Evolutionary conservation across 2,797 vertebrate genomes (phyloP), one percentile per base, ranked within the genome.

Genomic region (Gouania willdenowi): DNA sequence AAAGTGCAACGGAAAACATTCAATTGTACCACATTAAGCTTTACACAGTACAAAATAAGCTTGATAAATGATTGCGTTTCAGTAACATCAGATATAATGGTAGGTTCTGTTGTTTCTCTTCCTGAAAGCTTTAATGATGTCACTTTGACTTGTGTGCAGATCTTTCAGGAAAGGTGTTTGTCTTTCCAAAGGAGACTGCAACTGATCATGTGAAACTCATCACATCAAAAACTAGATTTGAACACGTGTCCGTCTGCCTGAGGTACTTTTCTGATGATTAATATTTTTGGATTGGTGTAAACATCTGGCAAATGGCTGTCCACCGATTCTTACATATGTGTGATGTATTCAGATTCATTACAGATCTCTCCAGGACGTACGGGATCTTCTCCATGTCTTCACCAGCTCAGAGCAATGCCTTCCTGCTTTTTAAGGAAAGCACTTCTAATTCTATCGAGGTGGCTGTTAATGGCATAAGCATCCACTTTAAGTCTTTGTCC

Each of bases 161-260:
- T 60, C 38, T 66, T 8, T 27, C 57, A 5, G 53, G 50, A 3
- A 66, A 68, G 53, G 40, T 59, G 18, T 49, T 71, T 1, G 25
- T 56, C 20, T 69, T 72, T 30, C 26, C 68, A 5, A 36, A 3
- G 20, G 31, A 57, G 24, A 36, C 3, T 2, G 14, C 1, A 5
- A 10, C 0, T 11, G 28, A 41, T 9, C 12, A 26, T 7, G 41
- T 66, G 2, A 58, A 39, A 30, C 46, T 71, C 2, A 3, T 29
- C 5, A 63, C 58, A 5, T 1, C 27, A 12, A 9, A 18, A 23
- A 21, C 16, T 3, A 0, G 0, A 1, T 38, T 66, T 2, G 8
- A 0, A n/a, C 6, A 26, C 3, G 1, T 38, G 11, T 70, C 58
- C 2, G 1, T 17, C 19, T 64, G 50, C 24, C 37, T 69, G 27